phyloP scores from a whole-genome alignment of 2,797 vertebrate genomes.

The Acrossocheilus fasciatus region DNA sequence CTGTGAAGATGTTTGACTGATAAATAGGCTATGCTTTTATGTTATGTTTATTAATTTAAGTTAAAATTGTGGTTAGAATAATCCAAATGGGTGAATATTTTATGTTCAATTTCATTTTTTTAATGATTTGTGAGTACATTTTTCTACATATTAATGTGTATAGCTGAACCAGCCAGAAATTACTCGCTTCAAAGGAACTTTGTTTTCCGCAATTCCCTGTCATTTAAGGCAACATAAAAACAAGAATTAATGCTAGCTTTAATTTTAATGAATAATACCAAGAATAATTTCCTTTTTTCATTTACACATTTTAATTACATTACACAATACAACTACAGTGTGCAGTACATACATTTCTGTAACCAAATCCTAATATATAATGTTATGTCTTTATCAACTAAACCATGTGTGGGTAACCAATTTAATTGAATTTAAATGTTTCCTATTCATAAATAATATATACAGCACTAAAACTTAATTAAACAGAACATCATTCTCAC shows the following conservation, averaged over 20 bases:
- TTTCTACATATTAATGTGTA: neutral
- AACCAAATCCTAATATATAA: neutral
- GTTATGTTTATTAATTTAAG: neutral
- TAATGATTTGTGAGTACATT: neutral
- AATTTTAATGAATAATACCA: neutral
- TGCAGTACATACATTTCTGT: neutral
- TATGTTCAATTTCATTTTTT: neutral
- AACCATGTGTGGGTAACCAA: neutral
- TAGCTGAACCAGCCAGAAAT: neutral
- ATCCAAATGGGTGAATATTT: neutral
- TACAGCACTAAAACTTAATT: neutral
- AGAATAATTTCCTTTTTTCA: neutral
- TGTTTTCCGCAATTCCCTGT: neutral
- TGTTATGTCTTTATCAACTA: neutral
- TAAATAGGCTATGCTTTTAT: neutral
- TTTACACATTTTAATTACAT: neutral
- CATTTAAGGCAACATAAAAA: neutral
- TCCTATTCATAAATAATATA: neutral
- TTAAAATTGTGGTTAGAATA: neutral
- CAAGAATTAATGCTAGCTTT: neutral
- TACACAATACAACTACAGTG: neutral
- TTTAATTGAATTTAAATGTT: constrained; percentile 4
- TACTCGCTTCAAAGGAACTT: neutral
- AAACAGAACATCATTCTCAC: neutral
- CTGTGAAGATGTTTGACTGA: neutral